Evolutionary conservation across 2,797 vertebrate species (phyloP).

Genomic region (Argyrosomus regius): DNA sequence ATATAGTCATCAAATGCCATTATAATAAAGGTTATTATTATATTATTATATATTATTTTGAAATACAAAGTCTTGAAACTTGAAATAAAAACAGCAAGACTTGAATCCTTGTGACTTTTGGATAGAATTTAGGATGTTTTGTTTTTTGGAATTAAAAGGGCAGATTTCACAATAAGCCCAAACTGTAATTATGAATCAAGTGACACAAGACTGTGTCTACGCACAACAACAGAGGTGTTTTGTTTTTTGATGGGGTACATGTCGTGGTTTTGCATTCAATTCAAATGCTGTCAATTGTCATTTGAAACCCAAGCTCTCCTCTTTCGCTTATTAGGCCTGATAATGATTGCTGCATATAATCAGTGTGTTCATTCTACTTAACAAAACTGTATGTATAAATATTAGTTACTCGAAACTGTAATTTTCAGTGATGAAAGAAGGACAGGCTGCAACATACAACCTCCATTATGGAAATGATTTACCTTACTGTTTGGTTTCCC

Average conservation of each 20-base stretch:
- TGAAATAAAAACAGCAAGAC: neutral
- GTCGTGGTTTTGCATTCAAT: constrained; percentile 44
- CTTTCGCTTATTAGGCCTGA: neutral
- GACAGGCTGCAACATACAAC: neutral
- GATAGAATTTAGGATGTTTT: neutral
- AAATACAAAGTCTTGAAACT: neutral
- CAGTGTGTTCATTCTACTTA: neutral
- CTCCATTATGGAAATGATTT: neutral
- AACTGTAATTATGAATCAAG: neutral
- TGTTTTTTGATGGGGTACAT: neutral
- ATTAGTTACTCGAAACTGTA: neutral
- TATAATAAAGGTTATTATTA: neutral
- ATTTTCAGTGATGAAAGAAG: neutral
- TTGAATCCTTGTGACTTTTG: neutral
- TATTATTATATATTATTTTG: too few relatives aligned
- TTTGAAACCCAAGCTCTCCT: constrained; percentile 14
- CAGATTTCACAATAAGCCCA: neutral
- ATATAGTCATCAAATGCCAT: neutral
- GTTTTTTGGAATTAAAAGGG: neutral
- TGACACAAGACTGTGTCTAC: neutral
- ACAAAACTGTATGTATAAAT: neutral
- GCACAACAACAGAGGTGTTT: neutral
- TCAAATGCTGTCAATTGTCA: constrained; percentile 22
- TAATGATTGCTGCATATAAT: neutral
- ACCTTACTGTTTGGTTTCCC: constrained; percentile 40